These are phyloP conservation scores for Xylocampa areola DNA, from an alignment of 2,888 invertebrate genomes.

Conservation along the genomic window DNA sequence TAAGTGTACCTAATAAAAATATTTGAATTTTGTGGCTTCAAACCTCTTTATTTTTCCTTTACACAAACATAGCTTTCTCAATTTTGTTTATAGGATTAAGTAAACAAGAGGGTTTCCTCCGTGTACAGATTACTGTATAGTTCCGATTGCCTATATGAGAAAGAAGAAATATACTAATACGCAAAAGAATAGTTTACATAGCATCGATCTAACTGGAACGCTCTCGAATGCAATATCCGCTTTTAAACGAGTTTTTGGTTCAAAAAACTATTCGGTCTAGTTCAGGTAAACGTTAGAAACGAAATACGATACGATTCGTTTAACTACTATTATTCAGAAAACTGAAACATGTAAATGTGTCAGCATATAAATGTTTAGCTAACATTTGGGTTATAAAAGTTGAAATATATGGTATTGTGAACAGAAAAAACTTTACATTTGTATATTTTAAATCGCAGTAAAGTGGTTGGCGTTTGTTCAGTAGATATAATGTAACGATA, in stretches of 20 bases:
- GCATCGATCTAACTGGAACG: conserved; percentile 81
- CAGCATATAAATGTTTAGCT: conserved; percentile 10
- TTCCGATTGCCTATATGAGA: conserved; percentile 35
- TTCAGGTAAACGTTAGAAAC: conserved; percentile 72
- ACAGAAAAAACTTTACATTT: no score
- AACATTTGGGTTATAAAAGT: no score
- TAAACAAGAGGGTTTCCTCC: conserved; percentile 14
- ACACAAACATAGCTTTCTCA: conserved; percentile 27
- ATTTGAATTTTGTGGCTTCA: conserved; percentile 27
- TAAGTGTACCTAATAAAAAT: conserved; percentile 11
- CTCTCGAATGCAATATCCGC: conserved; percentile 88
- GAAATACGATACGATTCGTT: conserved; percentile 62
- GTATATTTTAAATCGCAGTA: no score
- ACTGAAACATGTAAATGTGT: conserved; percentile 43
- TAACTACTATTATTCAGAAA: conserved; percentile 53
- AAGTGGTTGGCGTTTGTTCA: no score
- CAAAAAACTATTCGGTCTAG: conserved; percentile 86
- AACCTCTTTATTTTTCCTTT: conserved; percentile 15
- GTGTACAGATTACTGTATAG: conserved; percentile 17
- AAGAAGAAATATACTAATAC: conserved; percentile 65
- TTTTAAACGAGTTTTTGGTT: conserved; percentile 88
- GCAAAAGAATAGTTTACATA: conserved; percentile 80
- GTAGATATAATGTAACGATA: conserved; percentile 19
- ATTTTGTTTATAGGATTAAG: conserved; percentile 44
- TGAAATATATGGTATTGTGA: no score